phyloP scores from a whole-genome alignment of 2,113 vertebrate species.

The Tenrec ecaudatus region DNA sequence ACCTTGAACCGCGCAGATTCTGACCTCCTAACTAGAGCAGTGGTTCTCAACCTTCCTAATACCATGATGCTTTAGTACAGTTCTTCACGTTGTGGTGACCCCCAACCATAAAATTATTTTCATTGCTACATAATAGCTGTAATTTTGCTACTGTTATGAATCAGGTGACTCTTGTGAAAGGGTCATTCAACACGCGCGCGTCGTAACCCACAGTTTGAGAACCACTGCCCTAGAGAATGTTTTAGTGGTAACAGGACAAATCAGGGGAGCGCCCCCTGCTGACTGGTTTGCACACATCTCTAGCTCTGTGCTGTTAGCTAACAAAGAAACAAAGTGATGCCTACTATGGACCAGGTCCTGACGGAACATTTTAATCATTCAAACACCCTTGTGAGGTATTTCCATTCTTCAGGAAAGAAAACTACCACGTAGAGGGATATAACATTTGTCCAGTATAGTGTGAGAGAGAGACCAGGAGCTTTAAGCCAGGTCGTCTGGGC shows the following conservation, averaged over 20 bases:
- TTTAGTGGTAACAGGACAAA: constrained; percentile 46
- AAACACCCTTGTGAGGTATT: neutral
- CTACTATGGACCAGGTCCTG: neutral
- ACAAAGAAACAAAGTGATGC: constrained; percentile 19
- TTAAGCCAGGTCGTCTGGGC: neutral
- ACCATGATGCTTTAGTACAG: too few species aligned
- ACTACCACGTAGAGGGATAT: constrained; percentile 4
- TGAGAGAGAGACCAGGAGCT: neutral
- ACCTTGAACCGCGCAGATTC: neutral
- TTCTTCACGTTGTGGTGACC: too few species aligned
- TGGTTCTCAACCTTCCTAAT: too few species aligned
- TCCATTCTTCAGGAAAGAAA: constrained; percentile 20
- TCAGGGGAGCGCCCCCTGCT: constrained; percentile 67
- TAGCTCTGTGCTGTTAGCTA: constrained; percentile 1
- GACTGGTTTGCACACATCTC: constrained; percentile 62
- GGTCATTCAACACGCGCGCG: too few species aligned
- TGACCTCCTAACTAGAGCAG: too few species aligned
- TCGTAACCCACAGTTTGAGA: too few species aligned
- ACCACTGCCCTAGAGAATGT: neutral
- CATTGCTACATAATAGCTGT: too few species aligned
- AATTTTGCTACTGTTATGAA: too few species aligned
- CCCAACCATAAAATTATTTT: too few species aligned
- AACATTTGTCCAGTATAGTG: neutral
- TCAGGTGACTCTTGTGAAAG: too few species aligned
- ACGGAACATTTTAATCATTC: neutral